Percentiles rank a stretch among this genome's conserved stretches.
These are phyloP conservation scores for Apamea epomidion DNA, from an alignment of 2,888 invertebrate species.

Conservation along the genomic window DNA sequence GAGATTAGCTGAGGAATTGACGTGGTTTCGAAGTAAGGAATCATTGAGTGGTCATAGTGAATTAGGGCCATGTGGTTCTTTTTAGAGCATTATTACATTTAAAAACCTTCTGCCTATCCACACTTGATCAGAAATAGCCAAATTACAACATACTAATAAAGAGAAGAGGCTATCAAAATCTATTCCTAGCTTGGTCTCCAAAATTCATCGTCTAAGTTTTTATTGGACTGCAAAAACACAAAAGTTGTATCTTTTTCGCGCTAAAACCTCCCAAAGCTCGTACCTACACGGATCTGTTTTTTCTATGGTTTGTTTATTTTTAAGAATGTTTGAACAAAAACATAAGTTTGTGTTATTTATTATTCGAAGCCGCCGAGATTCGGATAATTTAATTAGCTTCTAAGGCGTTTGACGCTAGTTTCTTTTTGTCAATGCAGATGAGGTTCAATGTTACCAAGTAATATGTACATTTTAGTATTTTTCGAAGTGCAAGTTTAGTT, in stretches of 20 bases:
- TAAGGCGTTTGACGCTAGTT: not conserved
- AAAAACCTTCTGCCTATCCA: not conserved
- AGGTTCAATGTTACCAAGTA: not conserved
- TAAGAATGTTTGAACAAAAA: constrained; percentile 51
- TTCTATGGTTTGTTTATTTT: constrained; percentile 45
- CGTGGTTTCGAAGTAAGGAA: no score
- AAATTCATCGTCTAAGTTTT: constrained; percentile 18
- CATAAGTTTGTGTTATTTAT: constrained; percentile 30
- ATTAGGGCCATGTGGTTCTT: not conserved
- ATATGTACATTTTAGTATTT: not conserved
- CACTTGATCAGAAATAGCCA: not conserved
- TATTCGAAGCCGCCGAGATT: constrained; percentile 20
- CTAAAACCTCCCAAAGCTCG: constrained; percentile 14
- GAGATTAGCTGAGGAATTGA: no score
- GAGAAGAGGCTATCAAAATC: not conserved
- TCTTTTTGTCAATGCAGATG: constrained; percentile 1
- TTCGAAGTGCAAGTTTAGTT: not conserved
- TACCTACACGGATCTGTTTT: constrained; percentile 56
- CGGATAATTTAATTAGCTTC: constrained; percentile 30
- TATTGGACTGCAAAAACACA: constrained; percentile 25
- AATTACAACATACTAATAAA: not conserved
- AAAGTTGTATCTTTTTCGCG: constrained; percentile 1
- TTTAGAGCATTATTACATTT: not conserved
- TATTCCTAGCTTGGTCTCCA: not conserved
- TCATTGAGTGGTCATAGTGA: no score